A percentile compares a stretch with the other conserved stretches of the same genome.
phyloP scores from a whole-genome alignment of 2,888 invertebrate genomes.

The Geophilus truncorum region DNA sequence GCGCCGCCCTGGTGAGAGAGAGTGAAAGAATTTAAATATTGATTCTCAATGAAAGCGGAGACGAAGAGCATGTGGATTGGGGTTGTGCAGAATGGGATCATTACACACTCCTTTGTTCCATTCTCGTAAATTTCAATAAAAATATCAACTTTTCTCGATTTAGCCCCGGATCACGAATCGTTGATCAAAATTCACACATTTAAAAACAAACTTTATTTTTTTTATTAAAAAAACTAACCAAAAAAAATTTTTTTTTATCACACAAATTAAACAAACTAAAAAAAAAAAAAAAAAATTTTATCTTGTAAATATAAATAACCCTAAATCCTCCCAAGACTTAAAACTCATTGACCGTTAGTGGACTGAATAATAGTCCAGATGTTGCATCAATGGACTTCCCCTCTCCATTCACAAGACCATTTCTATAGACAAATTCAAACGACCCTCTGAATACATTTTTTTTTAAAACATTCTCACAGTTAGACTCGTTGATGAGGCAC shows the following conservation, averaged over 20 bases:
- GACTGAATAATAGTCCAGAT: not conserved
- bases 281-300: not conserved
- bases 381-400: not conserved
- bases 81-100: not conserved
- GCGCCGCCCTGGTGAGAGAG: not conserved
- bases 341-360: not conserved
- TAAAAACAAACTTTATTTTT: not conserved
- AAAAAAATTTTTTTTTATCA: too few species aligned
- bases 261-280: too few species aligned
- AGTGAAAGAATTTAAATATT: not conserved
- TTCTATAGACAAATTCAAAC: not conserved
- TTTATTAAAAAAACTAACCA: not conserved
- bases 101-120: not conserved
- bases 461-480: not conserved
- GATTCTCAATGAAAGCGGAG: not conserved
- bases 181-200: not conserved
- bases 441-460: not conserved
- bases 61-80: not conserved
- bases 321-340: not conserved
- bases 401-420: not conserved
- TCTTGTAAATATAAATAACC: not conserved
- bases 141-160: not conserved
- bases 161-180: not conserved
- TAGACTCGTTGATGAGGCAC: not conserved
- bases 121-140: not conserved